Evolutionary conservation across 2,113 vertebrate genomes (phyloP).

Genomic region (Loxodonta africana): DNA sequence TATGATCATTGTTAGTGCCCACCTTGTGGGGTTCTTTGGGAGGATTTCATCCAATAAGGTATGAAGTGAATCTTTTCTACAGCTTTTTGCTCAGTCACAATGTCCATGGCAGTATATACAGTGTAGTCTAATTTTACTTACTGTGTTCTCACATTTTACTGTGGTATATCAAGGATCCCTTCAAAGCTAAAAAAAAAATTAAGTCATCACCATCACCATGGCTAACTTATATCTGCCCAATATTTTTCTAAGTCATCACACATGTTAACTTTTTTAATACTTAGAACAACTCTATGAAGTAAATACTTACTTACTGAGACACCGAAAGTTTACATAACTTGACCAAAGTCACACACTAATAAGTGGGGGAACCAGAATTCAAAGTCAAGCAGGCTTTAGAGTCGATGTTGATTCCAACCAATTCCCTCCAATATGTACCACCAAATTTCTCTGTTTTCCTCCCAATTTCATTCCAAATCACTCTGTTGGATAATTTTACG

Average conservation of each 20-base stretch:
- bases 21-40: background rate
- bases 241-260: background rate
- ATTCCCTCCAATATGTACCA: background rate
- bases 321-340: background rate
- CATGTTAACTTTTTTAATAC: background rate
- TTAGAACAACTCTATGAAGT: background rate
- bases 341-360: background rate
- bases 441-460: background rate
- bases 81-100: background rate
- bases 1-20: background rate
- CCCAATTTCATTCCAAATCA: background rate
- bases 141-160: background rate
- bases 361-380: background rate
- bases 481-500: background rate
- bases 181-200: conserved; percentile 33
- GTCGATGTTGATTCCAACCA: background rate
- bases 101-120: background rate
- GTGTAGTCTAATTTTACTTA: background rate
- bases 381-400: background rate
- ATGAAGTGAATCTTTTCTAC: background rate
- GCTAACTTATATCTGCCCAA: background rate
- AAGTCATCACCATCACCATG: background rate
- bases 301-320: conserved; percentile 27
- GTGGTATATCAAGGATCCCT: background rate
- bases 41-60: background rate